Evolutionary conservation across 2,888 invertebrate genomes (phyloP).

Genomic region (Thymelicus lineola): DNA sequence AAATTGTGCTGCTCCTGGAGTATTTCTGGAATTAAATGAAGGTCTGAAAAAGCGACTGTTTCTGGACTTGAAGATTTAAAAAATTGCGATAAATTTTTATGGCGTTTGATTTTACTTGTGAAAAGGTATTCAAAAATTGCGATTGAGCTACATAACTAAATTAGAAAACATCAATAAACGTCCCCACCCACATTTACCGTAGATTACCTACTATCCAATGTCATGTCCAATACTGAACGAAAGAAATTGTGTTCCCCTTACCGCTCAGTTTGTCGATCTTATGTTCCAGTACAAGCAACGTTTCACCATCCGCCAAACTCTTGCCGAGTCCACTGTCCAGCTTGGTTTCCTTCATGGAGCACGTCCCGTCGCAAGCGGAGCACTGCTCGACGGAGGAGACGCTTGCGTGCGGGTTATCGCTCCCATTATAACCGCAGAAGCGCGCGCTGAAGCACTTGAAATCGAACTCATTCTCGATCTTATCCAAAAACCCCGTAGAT

Average conservation of each 20-base stretch:
- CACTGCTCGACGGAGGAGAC: slow-evolving; percentile 37
- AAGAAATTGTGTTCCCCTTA: slow-evolving; percentile 44
- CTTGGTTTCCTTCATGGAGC: slow-evolving; percentile 43
- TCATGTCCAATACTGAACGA: no score
- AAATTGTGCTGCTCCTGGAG: slow-evolving; percentile 63
- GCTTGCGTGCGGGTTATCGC: slow-evolving; percentile 27
- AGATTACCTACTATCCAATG: no score
- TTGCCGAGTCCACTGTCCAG: slow-evolving; percentile 53
- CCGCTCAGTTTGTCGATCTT: slow-evolving; percentile 67
- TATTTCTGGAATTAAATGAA: slow-evolving; percentile 52
- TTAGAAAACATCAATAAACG: no score
- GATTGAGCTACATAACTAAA: no score
- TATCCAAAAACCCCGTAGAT: slow-evolving; percentile 41
- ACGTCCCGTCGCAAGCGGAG: slow-evolving; percentile 39
- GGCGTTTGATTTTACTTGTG: no score
- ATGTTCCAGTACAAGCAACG: slow-evolving; percentile 56
- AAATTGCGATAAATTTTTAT: no score
- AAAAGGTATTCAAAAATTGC: no score
- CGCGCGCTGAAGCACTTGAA: slow-evolving; percentile 20
- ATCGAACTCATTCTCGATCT: slow-evolving; percentile 13
- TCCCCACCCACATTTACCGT: no score
- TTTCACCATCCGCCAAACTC: slow-evolving; percentile 46
- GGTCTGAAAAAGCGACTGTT: neutral
- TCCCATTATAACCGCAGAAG: slow-evolving; percentile 36
- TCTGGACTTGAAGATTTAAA: no score